These are phyloP conservation scores for Glossophaga mutica DNA, from an alignment of 2,797 vertebrate species.

Conservation along the genomic window DNA sequence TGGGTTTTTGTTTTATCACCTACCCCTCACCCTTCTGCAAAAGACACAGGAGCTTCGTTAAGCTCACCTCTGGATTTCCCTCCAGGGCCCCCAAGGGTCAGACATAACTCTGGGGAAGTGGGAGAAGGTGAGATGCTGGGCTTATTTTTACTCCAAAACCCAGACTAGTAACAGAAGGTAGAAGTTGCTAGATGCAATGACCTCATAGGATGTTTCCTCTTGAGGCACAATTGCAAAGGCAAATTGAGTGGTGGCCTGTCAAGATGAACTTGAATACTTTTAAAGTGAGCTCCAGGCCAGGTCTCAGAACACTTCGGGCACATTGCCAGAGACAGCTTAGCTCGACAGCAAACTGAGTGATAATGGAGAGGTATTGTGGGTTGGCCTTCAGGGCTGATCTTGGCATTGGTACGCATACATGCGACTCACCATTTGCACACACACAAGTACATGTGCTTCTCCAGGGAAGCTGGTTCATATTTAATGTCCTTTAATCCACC, in stretches of 20 bases:
- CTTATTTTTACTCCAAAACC: not conserved
- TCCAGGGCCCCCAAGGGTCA: not conserved
- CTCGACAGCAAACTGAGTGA: not conserved
- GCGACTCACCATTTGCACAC: accelerated
- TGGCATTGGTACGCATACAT: not conserved
- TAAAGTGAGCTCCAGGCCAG: not conserved
- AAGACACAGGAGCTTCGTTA: not conserved
- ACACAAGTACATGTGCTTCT: not conserved
- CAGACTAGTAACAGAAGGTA: not conserved
- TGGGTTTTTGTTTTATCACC: not conserved
- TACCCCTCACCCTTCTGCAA: not conserved
- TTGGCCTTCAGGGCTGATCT: not conserved
- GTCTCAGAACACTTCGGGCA: not conserved
- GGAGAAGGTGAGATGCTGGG: not conserved
- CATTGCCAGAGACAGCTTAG: not conserved
- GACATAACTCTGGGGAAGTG: not conserved
- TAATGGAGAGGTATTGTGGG: not conserved
- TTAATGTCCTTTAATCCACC: not conserved
- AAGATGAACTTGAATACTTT: not conserved
- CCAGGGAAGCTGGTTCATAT: not conserved
- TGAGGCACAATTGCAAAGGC: not conserved
- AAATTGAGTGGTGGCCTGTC: not conserved
- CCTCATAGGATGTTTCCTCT: not conserved
- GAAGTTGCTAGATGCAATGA: not conserved
- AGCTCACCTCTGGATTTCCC: not conserved